Evolutionary conservation across 2,113 vertebrate species (phyloP), one percentile per base, ranked within the genome.

Genomic region (Macquaria australasica): DNA sequence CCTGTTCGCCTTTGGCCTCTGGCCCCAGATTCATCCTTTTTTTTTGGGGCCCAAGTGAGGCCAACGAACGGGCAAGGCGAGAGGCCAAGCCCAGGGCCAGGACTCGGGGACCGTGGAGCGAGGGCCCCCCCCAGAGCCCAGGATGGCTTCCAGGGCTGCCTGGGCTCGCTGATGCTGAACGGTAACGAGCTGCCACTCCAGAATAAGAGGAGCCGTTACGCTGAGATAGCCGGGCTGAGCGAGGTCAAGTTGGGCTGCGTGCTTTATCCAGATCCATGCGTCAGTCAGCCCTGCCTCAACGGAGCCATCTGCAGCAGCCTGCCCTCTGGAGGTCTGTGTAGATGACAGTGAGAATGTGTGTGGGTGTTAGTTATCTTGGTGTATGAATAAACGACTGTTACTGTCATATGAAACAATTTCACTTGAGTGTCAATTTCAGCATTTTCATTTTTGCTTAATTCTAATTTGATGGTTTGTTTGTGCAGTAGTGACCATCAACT

Each of bases 61-160:
- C 96, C 96, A 1, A 94, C 94, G 0, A 0, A 28, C 84, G 93
- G 95, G 82, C 95, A 93, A 83, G 94, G 91, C 0, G 88, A 90
- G 67, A 86, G 79, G 41, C 85, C 90, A 2, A 95, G 96, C 85
- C 94, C 95, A 10, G 96, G 94, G 50, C 95, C 96, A 15, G 94
- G 95, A 85, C 86, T 95, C 37, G 93, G 93, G 0, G 92, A 90
- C 8, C 87, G 78, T 6, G 89, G 76, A 4, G 93, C 92, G 51
- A 95, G 95, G 66, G 96, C 90, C 41, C 95, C 94, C 0, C 96
- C 97, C 0, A 96, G 96, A 91, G 97, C 97, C 43, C 93, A 97
- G 91, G 96, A 97, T 0, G 98, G 98, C 66, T 98, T 99, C 91
- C 98, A 98, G 91, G 98, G 98, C 68, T 99, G 98, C 94, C 94